A percentile compares a stretch with the other conserved stretches of the same genome.
phyloP scores from a whole-genome alignment of 2,888 invertebrate species.

The Sarcophaga rosellei region DNA sequence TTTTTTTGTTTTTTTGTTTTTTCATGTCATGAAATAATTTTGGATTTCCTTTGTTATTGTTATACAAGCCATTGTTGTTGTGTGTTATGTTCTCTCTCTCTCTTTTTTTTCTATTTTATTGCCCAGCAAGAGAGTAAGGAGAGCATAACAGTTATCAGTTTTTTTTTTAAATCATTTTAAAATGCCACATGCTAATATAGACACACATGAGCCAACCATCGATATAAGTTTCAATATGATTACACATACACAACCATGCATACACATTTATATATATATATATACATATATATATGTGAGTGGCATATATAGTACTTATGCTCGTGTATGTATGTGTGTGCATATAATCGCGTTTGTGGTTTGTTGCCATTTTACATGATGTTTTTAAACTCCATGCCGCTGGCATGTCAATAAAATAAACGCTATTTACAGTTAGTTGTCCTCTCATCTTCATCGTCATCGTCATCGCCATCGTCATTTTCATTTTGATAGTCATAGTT shows the following conservation, averaged over 20 bases:
- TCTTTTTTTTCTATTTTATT: no score
- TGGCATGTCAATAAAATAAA: conserved; percentile 62
- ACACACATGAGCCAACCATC: not conserved
- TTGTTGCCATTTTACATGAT: conserved; percentile 50
- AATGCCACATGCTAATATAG: conserved; percentile 48
- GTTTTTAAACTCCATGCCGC: conserved; percentile 45
- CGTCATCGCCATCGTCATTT: not conserved
- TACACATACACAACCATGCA: not conserved
- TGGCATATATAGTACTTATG: no score
- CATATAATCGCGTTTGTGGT: conserved; percentile 34
- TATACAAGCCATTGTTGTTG: conserved; percentile 15
- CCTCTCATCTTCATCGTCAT: not conserved
- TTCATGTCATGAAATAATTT: conserved; percentile 44
- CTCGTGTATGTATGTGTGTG: not conserved
- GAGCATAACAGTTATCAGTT: not conserved
- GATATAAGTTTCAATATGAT: not conserved
- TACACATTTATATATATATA: not conserved
- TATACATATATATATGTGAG: not conserved
- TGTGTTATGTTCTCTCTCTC: not conserved
- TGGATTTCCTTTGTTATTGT: conserved; percentile 41
- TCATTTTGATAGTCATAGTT: not conserved
- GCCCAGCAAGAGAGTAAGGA: no score
- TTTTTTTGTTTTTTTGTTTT: not conserved
- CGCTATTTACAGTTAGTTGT: conserved; percentile 47
- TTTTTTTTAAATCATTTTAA: conserved; percentile 44